Conservation (phyloP, 2,113 vertebrate species). For the Sapayoa aenigma region DNA sequence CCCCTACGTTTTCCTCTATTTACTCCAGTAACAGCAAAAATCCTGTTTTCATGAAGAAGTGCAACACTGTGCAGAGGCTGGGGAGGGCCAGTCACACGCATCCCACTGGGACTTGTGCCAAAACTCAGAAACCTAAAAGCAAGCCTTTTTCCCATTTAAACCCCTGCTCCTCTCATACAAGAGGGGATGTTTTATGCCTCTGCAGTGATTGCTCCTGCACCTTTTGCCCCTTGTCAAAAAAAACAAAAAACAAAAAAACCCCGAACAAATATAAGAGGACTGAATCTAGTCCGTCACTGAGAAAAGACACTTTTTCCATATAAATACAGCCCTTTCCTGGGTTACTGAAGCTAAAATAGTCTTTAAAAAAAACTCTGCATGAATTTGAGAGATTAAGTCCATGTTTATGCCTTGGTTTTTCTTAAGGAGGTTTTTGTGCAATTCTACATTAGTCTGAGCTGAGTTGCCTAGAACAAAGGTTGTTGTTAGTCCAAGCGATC, state of each 20-base stretch:
- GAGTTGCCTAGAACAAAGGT: neutral
- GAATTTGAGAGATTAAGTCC: neutral
- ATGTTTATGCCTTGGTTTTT: neutral
- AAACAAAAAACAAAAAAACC: neutral
- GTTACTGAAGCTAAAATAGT: neutral
- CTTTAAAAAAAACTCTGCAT: neutral
- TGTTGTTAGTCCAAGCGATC: neutral
- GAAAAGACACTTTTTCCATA: neutral
- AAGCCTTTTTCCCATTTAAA: neutral
- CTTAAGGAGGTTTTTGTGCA: neutral
- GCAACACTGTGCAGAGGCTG: neutral
- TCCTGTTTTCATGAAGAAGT: neutral
- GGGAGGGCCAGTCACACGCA: neutral
- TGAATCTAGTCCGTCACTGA: neutral
- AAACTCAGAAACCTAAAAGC: neutral
- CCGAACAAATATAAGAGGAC: neutral
- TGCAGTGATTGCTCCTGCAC: neutral
- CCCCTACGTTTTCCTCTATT: neutral
- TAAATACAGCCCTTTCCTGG: neutral
- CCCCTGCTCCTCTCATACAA: neutral
- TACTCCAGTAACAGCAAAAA: neutral
- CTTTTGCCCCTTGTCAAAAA: neutral
- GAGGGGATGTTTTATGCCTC: neutral
- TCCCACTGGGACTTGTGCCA: neutral
- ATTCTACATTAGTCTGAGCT: neutral